phyloP scores from a whole-genome alignment of 2,113 vertebrate genomes.

The Anseranas semipalmata region DNA sequence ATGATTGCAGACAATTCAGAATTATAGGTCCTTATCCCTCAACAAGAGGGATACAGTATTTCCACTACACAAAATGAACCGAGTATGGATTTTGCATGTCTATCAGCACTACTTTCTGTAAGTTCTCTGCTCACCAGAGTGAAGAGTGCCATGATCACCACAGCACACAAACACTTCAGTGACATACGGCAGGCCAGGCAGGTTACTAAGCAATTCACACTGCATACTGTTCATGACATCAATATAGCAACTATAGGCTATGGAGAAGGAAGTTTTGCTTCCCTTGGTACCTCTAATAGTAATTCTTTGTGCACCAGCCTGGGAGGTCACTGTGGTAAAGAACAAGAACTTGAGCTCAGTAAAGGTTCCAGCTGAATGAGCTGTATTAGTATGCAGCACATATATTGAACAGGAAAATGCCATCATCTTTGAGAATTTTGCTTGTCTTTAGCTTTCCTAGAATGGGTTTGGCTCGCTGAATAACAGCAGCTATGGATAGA shows the following conservation, averaged over 20 bases:
- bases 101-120: not conserved
- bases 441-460: not conserved
- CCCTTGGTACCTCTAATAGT: not conserved
- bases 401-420: accelerated
- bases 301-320: not conserved
- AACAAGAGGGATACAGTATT: not conserved
- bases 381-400: not conserved
- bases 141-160: not conserved
- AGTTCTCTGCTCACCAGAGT: not conserved
- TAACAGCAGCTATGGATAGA: not conserved
- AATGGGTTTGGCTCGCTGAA: not conserved
- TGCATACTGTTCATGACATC: not conserved
- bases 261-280: not conserved
- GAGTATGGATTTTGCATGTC: not conserved
- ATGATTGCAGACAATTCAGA: not conserved
- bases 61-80: not conserved
- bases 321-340: not conserved
- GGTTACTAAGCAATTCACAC: not conserved
- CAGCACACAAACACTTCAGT: not conserved
- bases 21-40: not conserved
- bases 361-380: not conserved
- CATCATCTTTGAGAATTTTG: not conserved
- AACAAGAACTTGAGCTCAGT: not conserved
- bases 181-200: not conserved
- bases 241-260: accelerated